Percentiles rank a stretch among this genome's conserved stretches.
Conservation (phyloP, 2,888 invertebrate genomes). For the Sinopyrophorus schimmeli region DNA sequence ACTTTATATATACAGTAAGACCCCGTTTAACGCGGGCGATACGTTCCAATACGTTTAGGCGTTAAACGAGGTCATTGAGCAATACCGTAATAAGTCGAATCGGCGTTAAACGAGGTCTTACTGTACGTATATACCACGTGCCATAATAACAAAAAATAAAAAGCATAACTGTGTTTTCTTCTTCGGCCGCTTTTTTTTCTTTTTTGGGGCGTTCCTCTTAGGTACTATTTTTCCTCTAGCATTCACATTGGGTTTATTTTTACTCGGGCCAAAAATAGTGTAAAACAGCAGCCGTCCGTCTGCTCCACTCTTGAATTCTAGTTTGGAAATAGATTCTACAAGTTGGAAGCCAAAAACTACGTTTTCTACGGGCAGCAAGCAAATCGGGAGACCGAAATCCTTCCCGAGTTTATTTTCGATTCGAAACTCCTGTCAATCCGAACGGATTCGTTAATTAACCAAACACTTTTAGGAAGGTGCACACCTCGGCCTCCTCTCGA, state of each 20-base stretch:
- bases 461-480: neutral
- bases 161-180: constrained; percentile 19
- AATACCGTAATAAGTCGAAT: too few relatives aligned
- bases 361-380: too few relatives aligned
- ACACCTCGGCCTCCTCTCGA: too few relatives aligned
- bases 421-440: neutral
- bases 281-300: constrained; percentile 45
- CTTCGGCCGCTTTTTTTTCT: constrained; percentile 19
- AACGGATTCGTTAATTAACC: neutral
- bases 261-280: constrained; percentile 49
- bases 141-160: constrained; percentile 30
- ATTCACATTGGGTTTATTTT: constrained; percentile 45
- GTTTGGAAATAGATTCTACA: constrained; percentile 49
- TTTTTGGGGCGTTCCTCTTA: constrained; percentile 23
- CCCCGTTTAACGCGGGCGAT: too few relatives aligned
- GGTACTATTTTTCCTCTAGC: constrained; percentile 32
- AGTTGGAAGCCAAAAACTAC: constrained; percentile 3
- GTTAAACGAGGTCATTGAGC: too few relatives aligned
- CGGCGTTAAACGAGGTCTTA: too few relatives aligned
- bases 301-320: constrained; percentile 47
- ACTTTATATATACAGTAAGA: constrained; percentile 15
- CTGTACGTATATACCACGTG: constrained; percentile 21
- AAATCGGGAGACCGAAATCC: neutral
- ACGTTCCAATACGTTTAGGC: too few relatives aligned
- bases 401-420: constrained; percentile 6